Base-by-base conservation (phyloP, 2,888 invertebrate genomes). In the Beris chalybata region DNA sequence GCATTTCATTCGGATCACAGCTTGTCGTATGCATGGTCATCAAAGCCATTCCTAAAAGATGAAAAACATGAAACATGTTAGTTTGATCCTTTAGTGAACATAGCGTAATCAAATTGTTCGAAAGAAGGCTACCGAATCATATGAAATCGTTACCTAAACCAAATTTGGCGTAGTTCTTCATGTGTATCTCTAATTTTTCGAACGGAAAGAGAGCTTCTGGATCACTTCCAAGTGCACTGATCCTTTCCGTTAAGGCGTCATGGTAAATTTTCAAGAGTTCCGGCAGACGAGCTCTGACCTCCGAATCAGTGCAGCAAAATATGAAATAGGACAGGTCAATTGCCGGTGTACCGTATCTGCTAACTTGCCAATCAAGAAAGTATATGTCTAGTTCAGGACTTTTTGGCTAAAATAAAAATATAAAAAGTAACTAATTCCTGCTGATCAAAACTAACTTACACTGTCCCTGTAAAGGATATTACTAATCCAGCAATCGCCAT, bases 401-500 rank as follows among this genome's bases (percentile, higher is more conserved):
- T 5, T 38, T 38, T 38, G 38, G 38, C 54, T 54, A 54, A 54
- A 54, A 54, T 6, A 31, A 38, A 22, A 38, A 38, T 38, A 3
- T 38, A 22, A 22, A 22, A 22, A 22, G 22, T 22, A 22, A 22
- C 22, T 22, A 22, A 22, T 22, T 22, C 22, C 22, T 22, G 5
- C 38, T 38, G 38, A 13, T 12, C 13, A n/a, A 13, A 38, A 13
- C 13, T 12, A 5, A 52, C 31, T 66, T 59, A 66, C 66, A 12
- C 29, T 47, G 43, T 66, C 50, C 5, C 58, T 43, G 44, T 45
- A 67, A 43, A 70, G 45, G 12, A 68, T 56, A 56, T 69, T 70
- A 32, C 64, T 64, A 47, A 65, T 61, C 69, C 69, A 70, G 44
- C 69, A 70, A 53, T 70, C 70, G 2, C 70, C 69, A 61, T 70